Evolutionary conservation across 2,113 vertebrate species (phyloP).

Genomic region (Phalacrocorax aristotelis): DNA sequence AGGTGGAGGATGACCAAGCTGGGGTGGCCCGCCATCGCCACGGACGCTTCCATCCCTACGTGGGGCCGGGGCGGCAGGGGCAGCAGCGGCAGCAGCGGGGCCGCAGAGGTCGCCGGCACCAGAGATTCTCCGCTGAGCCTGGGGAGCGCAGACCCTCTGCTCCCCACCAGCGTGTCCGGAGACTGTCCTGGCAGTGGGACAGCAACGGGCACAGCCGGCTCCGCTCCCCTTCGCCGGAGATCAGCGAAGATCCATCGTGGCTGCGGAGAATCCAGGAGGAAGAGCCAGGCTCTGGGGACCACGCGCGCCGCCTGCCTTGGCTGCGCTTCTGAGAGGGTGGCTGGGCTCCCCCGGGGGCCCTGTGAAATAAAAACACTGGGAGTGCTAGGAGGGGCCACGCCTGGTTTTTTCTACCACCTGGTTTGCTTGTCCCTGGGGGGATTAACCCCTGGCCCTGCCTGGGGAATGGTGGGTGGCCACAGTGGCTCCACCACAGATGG

Average conservation of each 20-base stretch:
- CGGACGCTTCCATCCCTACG: too few relatives aligned
- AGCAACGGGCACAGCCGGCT: too few relatives aligned
- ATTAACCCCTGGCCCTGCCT: not conserved
- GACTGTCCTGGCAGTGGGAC: too few relatives aligned
- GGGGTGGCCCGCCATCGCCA: fast-evolving
- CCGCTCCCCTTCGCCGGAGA: too few relatives aligned
- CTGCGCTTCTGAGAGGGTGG: not conserved
- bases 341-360: fast-evolving
- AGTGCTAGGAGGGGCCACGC: not conserved
- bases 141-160: too few relatives aligned
- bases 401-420: not conserved
- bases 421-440: too few relatives aligned
- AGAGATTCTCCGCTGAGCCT: too few relatives aligned
- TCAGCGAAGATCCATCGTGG: too few relatives aligned
- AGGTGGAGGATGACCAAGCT: not conserved
- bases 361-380: not conserved
- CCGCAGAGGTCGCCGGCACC: too few relatives aligned
- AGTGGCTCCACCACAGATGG: not conserved
- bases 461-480: not conserved
- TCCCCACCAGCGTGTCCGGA: too few relatives aligned
- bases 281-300: not conserved
- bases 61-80: fast-evolving
- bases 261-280: not conserved
- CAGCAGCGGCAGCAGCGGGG: not conserved
- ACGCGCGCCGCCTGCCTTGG: fast-evolving